A percentile compares a stretch with the other conserved stretches of the same genome.
These are phyloP conservation scores for Hydropotes inermis DNA, from an alignment of 2,113 vertebrate genomes.

Conservation along the genomic window DNA sequence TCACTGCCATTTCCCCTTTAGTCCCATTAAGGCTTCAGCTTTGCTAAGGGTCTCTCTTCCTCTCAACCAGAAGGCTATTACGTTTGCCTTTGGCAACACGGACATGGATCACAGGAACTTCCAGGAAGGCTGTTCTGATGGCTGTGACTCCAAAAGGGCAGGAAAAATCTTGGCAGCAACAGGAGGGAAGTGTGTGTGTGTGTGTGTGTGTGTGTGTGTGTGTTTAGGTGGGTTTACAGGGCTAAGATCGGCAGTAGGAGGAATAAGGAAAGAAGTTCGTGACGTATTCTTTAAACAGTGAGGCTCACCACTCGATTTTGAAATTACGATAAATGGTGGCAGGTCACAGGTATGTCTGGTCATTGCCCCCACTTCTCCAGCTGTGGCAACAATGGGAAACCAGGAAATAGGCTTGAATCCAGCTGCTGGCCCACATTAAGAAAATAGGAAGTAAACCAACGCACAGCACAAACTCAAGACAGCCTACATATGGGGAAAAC, in stretches of 20 bases:
- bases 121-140: neutral
- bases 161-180: neutral
- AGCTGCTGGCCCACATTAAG: constrained; percentile 4
- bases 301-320: neutral
- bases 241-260: neutral
- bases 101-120: neutral
- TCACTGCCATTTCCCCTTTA: neutral
- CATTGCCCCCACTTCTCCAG: neutral
- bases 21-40: neutral
- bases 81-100: neutral
- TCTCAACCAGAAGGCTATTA: neutral
- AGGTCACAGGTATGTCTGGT: neutral
- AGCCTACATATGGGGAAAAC: neutral
- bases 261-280: neutral
- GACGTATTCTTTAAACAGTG: neutral
- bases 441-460: constrained; percentile 43
- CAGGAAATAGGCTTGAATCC: constrained; percentile 35
- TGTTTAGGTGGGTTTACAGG: neutral
- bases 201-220: neutral
- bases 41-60: neutral
- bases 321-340: neutral
- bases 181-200: neutral
- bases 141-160: neutral
- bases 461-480: neutral
- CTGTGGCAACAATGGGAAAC: constrained; percentile 4